Conservation (phyloP, 2,888 invertebrate species). For the Cremastinae sp. region DNA sequence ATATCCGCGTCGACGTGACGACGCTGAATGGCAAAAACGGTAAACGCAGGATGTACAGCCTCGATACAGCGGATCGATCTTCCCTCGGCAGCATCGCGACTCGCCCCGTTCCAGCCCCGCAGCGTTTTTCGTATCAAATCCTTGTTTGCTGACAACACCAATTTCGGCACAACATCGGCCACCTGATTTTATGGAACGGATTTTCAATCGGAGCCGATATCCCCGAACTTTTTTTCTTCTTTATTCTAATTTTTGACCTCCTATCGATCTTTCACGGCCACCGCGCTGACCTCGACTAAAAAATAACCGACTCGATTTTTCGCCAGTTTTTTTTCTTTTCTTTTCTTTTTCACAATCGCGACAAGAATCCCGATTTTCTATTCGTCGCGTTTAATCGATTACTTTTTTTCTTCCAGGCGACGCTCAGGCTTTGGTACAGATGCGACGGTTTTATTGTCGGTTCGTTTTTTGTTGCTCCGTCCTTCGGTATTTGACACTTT, state of each 20-base stretch:
- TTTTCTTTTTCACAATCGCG: no score
- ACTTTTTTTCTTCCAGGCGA: no score
- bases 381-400: slow-evolving; percentile 43
- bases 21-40: slow-evolving; percentile 50
- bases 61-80: slow-evolving; percentile 57
- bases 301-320: no score
- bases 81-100: slow-evolving; percentile 20
- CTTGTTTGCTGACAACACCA: slow-evolving; percentile 76
- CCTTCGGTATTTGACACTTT: neutral
- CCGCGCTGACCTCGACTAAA: no score
- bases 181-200: slow-evolving; percentile 71
- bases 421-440: no score
- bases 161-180: slow-evolving; percentile 71
- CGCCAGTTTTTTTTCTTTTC: slow-evolving; percentile 47
- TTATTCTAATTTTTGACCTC: neutral
- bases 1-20: slow-evolving; percentile 64
- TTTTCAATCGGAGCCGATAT: slow-evolving; percentile 55
- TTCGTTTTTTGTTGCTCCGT: no score
- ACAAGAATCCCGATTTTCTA: no score
- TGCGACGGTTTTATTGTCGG: no score
- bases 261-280: no score
- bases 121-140: slow-evolving; percentile 65
- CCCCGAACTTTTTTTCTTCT: neutral
- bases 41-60: slow-evolving; percentile 31
- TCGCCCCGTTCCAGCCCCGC: slow-evolving; percentile 51